Evolutionary conservation across 2,888 invertebrate species (phyloP), one percentile per base, ranked within the genome.

Genomic region (Tenthredo mesomela): DNA sequence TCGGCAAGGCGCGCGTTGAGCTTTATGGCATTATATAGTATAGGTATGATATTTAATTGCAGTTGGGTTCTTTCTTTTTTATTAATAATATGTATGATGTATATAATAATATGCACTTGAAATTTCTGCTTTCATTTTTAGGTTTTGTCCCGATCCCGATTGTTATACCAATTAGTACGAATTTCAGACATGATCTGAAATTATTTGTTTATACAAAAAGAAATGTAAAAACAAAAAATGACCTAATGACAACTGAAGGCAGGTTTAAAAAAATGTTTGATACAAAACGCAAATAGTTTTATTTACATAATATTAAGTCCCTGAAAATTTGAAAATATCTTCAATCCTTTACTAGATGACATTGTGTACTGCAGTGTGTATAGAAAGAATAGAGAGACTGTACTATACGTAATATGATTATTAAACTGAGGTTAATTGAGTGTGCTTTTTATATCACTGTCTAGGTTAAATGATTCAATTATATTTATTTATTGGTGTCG

Each of bases 371-470:
- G 70, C 15, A 37, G 18, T 70, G 21, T 61, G 9, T 70, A 70
- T n/a, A 37, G 33, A 33, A 18, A 33, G 33, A 33, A 18, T 37
- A 7, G 5, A 18, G 70, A 70, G 18, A n/a, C 54, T 54, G 54
- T 7, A 54, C 47, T 15, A 47, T 47, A 47, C 15, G 12, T 47
- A 47, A 47, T 47, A 15, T 43, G 43, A 43, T 73, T 47, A 73
- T 43, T 73, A 21, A 73, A 73, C 71, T 73, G 43, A 40, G 71
- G 43, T 73, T 73, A 15, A 4, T 47, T 77, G 77, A 29, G 33
- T 77, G 77, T 77, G 77, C 77, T 50, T 21, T 54, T 77, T 77
- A n/a, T 50, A 33, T 77, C 77, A 77, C 33, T 54, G 33, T 29
- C 33, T 50, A 33, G 40, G 77, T 47, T 4, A 50, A 9, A 75